Conservation (phyloP, 2,113 vertebrate species). For the Tragelaphus buxtoni region DNA sequence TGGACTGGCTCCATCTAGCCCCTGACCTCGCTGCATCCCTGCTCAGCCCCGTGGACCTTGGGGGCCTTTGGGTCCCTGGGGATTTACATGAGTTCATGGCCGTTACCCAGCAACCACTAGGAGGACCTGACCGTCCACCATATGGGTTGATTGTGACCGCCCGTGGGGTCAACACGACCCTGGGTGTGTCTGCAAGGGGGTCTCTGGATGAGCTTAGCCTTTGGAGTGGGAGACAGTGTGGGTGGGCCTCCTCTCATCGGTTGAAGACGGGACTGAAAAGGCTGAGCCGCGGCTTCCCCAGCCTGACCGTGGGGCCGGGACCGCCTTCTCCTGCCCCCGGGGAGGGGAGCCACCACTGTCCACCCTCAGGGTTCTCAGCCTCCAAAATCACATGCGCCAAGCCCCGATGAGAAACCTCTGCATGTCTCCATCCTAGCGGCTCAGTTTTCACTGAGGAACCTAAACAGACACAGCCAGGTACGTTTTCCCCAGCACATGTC, state of each 20-base stretch:
- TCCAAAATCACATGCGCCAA: fast-evolving
- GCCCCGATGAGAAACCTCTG: no score
- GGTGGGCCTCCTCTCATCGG: no score
- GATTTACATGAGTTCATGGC: not conserved
- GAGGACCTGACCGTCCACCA: not conserved
- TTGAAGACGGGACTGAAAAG: not conserved
- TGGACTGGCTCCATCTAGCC: fast-evolving
- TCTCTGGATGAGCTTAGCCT: not conserved
- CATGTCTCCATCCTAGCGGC: fast-evolving
- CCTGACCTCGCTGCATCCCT: not conserved
- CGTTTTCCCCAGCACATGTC: fast-evolving
- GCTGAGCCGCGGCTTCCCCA: fast-evolving
- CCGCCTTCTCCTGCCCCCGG: fast-evolving
- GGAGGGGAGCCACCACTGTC: not conserved
- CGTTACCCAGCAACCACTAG: not conserved
- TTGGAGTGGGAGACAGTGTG: not conserved
- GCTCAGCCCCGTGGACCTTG: fast-evolving
- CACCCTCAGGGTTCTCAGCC: not conserved
- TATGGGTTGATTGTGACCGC: fast-evolving
- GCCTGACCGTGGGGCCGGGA: fast-evolving
- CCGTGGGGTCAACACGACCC: not conserved
- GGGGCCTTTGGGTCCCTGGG: not conserved
- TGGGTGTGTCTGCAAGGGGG: no score
- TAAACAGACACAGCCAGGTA: not conserved
- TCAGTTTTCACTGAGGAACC: not conserved